phyloP scores from a whole-genome alignment of 2,797 vertebrate species.

The Leptatherina wallacei region DNA sequence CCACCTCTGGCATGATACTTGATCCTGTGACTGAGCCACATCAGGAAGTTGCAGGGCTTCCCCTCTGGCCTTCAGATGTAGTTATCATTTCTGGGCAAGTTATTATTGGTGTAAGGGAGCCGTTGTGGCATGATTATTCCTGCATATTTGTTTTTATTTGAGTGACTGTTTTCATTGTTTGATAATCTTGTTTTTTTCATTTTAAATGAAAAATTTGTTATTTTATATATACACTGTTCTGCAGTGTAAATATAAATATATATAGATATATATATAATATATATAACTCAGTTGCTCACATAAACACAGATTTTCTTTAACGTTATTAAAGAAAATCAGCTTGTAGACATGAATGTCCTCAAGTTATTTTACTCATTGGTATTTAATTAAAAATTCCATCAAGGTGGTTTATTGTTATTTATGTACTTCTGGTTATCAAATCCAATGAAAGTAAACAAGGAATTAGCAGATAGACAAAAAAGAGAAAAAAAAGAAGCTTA shows the following conservation, averaged over 20 bases:
- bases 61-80: slow-evolving; percentile 20
- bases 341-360: background rate
- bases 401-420: background rate
- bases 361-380: background rate
- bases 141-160: slow-evolving; percentile 4
- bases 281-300: background rate
- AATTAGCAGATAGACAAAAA: background rate
- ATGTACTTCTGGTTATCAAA: background rate
- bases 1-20: slow-evolving; percentile 23
- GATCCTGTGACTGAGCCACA: slow-evolving; percentile 37
- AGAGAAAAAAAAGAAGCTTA: too few relatives aligned
- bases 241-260: background rate
- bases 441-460: background rate
- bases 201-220: background rate
- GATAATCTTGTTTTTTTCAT: background rate
- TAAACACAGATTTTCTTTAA: background rate
- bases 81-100: background rate
- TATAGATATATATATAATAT: too few relatives aligned
- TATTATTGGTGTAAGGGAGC: slow-evolving; percentile 3
- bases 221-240: background rate
- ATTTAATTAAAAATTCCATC: background rate
- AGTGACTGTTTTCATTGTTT: slow-evolving; percentile 4
- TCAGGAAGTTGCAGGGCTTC: slow-evolving; percentile 34
- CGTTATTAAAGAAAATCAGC: background rate
- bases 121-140: slow-evolving; percentile 7